Evolutionary conservation across 2,888 invertebrate species (phyloP), one percentile per base, ranked within the genome.

Genomic region (Cynaeus angustus): DNA sequence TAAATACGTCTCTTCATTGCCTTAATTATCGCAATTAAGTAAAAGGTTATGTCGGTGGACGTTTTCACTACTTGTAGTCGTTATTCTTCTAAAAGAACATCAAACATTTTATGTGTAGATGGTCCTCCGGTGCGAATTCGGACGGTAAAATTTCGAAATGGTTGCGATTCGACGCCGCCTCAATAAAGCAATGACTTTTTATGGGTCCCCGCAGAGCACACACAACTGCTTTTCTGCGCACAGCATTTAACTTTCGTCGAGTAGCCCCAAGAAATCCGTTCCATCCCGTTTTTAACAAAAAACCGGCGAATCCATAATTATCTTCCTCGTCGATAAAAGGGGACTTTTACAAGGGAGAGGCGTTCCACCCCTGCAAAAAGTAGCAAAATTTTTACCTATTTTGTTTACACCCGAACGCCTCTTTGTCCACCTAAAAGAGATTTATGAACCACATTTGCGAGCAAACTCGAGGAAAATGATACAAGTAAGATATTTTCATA

Each of bases 101-200:
- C 37, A 70, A 70, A 58, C 56, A 66, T 52, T 50, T 59, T 52
- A 52, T 46, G 21, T 41, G 38, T 41, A 65, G 58, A 59, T 59
- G 70, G 46, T 65, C 28, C 66, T 50, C 48, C 33, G 61, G 67
- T 53, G 70, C 56, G 62, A 69, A 50, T 50, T 50, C 48, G 48
- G 21, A 21, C 48, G 48, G 55, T 58, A 43, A 71, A 71, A 71
- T 68, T 71, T 70, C 68, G 70, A 66, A 68, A 72, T 70, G 56
- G 70, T 52, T 43, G 56, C 64, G 59, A 66, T 71, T 68, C 68
- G 64, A 64, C 67, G 73, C 73, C 72, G 74, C 72, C 77, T 77
- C 77, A 77, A 78, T 78, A 77, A 77, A 77, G 77, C 76, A 75
- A 77, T 77, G 77, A 77, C 74, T 77, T 78, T 78, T 78, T 78